Evolutionary conservation across 2,888 invertebrate species (phyloP).

Genomic region (Platynereis dumerilii): DNA sequence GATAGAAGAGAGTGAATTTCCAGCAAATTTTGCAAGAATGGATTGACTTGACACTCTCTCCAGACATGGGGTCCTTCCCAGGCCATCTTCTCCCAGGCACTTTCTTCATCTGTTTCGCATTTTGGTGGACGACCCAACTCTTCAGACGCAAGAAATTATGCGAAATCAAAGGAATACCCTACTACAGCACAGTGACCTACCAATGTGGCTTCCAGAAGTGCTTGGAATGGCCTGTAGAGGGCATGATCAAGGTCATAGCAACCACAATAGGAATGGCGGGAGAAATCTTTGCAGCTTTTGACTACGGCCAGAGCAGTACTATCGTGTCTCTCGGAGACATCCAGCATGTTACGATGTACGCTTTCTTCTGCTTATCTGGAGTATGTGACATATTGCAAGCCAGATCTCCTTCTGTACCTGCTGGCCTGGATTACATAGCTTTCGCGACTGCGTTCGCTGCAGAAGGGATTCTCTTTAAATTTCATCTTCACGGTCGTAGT

Average conservation of each 20-base stretch:
- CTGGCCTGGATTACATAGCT: slow-evolving; percentile 62
- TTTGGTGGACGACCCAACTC: slow-evolving; percentile 52
- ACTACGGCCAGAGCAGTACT: slow-evolving; percentile 50
- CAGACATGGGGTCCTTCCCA: slow-evolving; percentile 61
- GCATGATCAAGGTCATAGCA: slow-evolving; percentile 45
- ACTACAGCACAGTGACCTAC: slow-evolving; percentile 34
- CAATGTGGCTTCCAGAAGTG: slow-evolving; percentile 22
- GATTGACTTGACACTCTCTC: neutral
- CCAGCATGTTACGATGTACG: slow-evolving; percentile 67
- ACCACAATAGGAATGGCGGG: slow-evolving; percentile 50
- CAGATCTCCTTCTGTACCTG: slow-evolving; percentile 57
- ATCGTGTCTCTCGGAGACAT: slow-evolving; percentile 61
- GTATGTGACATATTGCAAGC: slow-evolving; percentile 60
- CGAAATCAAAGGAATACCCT: slow-evolving; percentile 43
- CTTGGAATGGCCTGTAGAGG: slow-evolving; percentile 38
- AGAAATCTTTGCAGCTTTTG: slow-evolving; percentile 52
- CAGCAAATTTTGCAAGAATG: no score
- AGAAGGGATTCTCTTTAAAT: slow-evolving; percentile 62
- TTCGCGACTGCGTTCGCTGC: slow-evolving; percentile 56
- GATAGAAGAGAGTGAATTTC: no score
- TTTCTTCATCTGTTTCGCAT: slow-evolving; percentile 52
- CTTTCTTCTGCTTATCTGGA: slow-evolving; percentile 65
- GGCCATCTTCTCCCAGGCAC: slow-evolving; percentile 65
- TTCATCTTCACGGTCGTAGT: slow-evolving; percentile 61
- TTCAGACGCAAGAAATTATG: slow-evolving; percentile 35